Conservation (phyloP, 2,113 vertebrate genomes). For the Zapus hudsonius region DNA sequence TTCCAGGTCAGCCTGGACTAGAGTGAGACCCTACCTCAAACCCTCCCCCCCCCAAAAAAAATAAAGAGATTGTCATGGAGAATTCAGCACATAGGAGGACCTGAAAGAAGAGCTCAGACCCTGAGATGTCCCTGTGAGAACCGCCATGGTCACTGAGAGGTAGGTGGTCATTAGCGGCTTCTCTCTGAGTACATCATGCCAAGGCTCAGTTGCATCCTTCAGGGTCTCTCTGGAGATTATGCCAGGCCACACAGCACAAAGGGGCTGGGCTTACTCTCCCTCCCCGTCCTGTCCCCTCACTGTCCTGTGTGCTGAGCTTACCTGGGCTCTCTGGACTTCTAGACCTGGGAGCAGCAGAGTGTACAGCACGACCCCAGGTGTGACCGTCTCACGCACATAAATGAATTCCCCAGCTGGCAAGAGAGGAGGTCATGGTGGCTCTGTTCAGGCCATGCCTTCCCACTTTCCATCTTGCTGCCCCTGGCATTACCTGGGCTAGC, state of each 20-base stretch:
- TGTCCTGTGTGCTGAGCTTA: conserved; percentile 56
- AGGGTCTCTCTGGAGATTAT: neutral
- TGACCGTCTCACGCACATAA: conserved; percentile 77
- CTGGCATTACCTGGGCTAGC: conserved; percentile 75
- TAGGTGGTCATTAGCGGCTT: neutral
- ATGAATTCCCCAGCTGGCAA: conserved; percentile 77
- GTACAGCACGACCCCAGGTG: conserved; percentile 73
- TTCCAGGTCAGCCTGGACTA: no score
- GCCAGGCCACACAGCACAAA: neutral
- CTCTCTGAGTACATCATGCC: neutral
- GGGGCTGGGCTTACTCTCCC: neutral
- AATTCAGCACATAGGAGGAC: neutral
- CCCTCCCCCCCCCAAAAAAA: no score
- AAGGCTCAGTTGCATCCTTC: neutral
- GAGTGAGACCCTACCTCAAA: no score
- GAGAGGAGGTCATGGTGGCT: neutral
- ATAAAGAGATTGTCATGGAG: neutral
- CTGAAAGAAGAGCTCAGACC: conserved; percentile 6
- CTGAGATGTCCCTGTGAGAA: neutral
- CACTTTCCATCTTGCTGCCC: neutral
- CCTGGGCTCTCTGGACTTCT: conserved; percentile 23
- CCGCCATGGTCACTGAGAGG: neutral
- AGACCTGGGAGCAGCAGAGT: conserved; percentile 64
- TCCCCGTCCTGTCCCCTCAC: rapidly evolving
- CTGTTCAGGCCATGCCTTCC: neutral